These are phyloP conservation scores for Psococerastis gibbosa DNA, from an alignment of 2,888 invertebrate species.

Conservation along the genomic window DNA sequence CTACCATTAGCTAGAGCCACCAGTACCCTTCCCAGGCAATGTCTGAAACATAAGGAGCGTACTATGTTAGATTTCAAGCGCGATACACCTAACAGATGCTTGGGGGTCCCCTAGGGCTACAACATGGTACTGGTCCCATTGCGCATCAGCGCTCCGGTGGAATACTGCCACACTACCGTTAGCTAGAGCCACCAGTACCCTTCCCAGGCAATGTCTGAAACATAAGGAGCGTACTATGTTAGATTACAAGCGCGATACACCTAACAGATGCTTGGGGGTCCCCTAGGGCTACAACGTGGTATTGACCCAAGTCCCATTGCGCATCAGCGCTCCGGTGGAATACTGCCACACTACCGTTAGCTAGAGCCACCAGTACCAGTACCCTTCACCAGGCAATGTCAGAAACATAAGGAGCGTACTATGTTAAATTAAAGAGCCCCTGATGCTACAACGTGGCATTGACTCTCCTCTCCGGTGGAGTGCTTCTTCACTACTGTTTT, in stretches of 20 bases:
- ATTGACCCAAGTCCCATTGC: slow-evolving; percentile 86
- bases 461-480: slow-evolving; percentile 68
- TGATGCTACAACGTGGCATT: slow-evolving; percentile 78
- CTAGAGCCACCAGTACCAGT: slow-evolving; percentile 78
- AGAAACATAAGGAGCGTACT: slow-evolving; percentile 30
- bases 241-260: too few species aligned
- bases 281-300: slow-evolving; percentile 78
- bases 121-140: slow-evolving; percentile 92
- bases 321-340: slow-evolving; percentile 70
- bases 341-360: slow-evolving; percentile 81
- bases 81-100: slow-evolving; percentile 77
- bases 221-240: too few species aligned
- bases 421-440: too few species aligned
- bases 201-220: slow-evolving; percentile 67
- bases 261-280: slow-evolving; percentile 72
- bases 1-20: slow-evolving; percentile 92
- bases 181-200: slow-evolving; percentile 87
- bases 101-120: slow-evolving; percentile 74
- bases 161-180: slow-evolving; percentile 85
- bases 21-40: slow-evolving; percentile 81
- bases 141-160: slow-evolving; percentile 62
- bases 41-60: slow-evolving; percentile 33
- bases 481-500: slow-evolving; percentile 81
- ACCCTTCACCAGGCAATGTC: slow-evolving; percentile 66
- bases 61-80: too few species aligned